These are phyloP conservation scores for Episyrphus balteatus DNA, from an alignment of 1,140 invertebrate genomes.

Conservation along the genomic window DNA sequence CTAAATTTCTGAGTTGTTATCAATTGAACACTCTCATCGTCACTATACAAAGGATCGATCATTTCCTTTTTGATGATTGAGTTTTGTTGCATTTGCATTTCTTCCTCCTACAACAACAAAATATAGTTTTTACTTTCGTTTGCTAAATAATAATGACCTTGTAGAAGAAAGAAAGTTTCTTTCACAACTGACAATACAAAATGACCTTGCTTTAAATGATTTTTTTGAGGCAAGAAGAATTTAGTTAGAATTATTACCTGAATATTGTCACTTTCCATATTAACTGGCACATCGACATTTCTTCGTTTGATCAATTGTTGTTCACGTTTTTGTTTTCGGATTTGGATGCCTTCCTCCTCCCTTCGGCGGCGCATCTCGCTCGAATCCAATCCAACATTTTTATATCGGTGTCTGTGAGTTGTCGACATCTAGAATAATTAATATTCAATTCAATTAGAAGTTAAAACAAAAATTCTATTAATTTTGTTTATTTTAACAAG, in stretches of 20 bases:
- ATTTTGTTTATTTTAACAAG: too few relatives aligned
- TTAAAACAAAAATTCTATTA: too few relatives aligned
- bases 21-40: constrained; percentile 69
- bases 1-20: constrained; percentile 89
- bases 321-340: constrained; percentile 91
- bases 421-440: constrained; percentile 54
- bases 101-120: constrained; percentile 19
- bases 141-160: background rate
- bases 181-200: background rate
- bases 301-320: constrained; percentile 83
- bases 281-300: constrained; percentile 61
- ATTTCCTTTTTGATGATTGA: constrained; percentile 62
- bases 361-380: constrained; percentile 81
- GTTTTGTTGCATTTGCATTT: constrained; percentile 30
- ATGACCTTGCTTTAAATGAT: too few relatives aligned
- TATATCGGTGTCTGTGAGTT: constrained; percentile 87
- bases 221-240: too few relatives aligned
- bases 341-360: constrained; percentile 93
- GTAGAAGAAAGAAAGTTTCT: background rate
- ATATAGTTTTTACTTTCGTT: background rate
- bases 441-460: too few relatives aligned
- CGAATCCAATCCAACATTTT: constrained; percentile 85
- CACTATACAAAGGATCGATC: constrained; percentile 73
- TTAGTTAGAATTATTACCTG: constrained; percentile 16
- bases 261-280: constrained; percentile 14